Evolutionary conservation across 2,113 vertebrate species (phyloP).

Genomic region (Eulemur macaco): DNA sequence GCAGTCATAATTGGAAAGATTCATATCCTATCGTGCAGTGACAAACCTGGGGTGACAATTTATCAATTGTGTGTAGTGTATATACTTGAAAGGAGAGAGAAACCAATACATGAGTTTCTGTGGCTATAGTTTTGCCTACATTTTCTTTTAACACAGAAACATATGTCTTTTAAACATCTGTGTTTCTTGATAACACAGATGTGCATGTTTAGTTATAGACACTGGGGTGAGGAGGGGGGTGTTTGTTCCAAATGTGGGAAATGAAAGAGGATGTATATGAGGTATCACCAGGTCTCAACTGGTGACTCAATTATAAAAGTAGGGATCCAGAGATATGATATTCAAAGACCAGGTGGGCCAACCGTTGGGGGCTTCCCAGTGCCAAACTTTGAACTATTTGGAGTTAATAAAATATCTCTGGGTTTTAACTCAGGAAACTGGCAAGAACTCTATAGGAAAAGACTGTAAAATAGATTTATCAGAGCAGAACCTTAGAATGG

Average conservation of each 20-base stretch:
- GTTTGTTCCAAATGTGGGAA: background rate
- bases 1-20: slow-evolving; percentile 38
- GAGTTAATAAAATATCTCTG: background rate
- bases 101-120: background rate
- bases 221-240: background rate
- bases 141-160: background rate
- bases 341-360: background rate
- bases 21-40: background rate
- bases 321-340: background rate
- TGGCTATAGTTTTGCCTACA: background rate
- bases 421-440: slow-evolving; percentile 15
- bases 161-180: too few relatives aligned
- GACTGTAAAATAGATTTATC: slow-evolving; percentile 7
- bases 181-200: background rate
- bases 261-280: background rate
- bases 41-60: background rate
- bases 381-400: background rate
- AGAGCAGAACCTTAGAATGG: background rate
- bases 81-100: background rate
- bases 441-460: background rate
- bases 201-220: background rate
- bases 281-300: background rate
- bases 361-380: background rate
- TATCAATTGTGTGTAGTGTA: background rate
- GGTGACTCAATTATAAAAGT: background rate